Evolutionary conservation across 2,797 vertebrate genomes (phyloP).

Genomic region (Decapterus maruadsi): DNA sequence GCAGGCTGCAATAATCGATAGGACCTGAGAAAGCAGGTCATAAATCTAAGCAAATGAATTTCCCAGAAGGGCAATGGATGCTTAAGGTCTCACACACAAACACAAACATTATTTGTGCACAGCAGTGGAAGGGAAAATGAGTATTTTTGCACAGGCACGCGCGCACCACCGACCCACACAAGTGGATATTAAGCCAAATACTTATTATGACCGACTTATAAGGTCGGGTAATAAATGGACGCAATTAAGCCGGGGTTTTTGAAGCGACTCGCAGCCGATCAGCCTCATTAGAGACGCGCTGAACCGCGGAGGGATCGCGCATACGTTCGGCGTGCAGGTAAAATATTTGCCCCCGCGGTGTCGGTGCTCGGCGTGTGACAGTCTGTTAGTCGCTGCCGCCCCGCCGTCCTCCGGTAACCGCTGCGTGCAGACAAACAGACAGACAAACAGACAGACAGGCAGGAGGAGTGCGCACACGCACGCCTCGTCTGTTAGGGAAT

Average conservation of each 20-base stretch:
- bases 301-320: constrained; percentile 61
- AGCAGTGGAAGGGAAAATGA: not conserved
- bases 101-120: constrained; percentile 48
- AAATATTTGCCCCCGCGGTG: constrained; percentile 66
- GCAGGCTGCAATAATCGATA: constrained; percentile 73
- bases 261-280: constrained; percentile 67
- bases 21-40: constrained; percentile 67
- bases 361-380: constrained; percentile 57
- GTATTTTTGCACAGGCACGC: constrained; percentile 20
- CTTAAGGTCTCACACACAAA: constrained; percentile 54
- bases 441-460: too few species aligned
- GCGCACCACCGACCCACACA: constrained; percentile 23
- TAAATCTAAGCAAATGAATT: constrained; percentile 78
- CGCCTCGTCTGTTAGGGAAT: constrained; percentile 58
- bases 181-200: constrained; percentile 57
- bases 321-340: constrained; percentile 66
- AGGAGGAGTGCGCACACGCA: constrained; percentile 43
- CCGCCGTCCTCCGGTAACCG: constrained; percentile 34
- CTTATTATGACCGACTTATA: constrained; percentile 68
- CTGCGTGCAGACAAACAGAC: constrained; percentile 40
- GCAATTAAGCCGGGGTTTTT: constrained; percentile 75
- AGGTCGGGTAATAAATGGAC: constrained; percentile 72
- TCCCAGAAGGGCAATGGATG: constrained; percentile 64
- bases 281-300: constrained; percentile 75
- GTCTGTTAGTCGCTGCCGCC: constrained; percentile 61